These are phyloP conservation scores for Peromyscus aztecus DNA, from an alignment of 2,797 vertebrate species.

Conservation along the genomic window DNA sequence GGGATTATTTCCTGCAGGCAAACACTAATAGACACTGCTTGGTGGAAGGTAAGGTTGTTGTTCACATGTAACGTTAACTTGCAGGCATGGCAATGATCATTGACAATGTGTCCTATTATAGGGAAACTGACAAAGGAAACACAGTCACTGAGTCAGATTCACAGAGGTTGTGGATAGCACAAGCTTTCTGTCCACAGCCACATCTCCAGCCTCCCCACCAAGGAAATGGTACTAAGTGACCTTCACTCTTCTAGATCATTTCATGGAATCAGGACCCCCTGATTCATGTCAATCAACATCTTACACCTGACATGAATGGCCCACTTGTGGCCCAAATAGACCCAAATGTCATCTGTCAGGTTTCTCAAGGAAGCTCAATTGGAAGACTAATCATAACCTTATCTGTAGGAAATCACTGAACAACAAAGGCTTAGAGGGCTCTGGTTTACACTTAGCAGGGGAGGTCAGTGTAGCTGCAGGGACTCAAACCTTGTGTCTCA, in stretches of 20 bases:
- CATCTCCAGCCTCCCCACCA: not conserved
- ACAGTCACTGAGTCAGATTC: not conserved
- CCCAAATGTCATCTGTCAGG: not conserved
- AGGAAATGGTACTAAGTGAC: no score
- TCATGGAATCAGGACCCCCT: not conserved
- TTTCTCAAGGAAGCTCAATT: not conserved
- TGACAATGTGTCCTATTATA: not conserved
- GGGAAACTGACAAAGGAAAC: not conserved
- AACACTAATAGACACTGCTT: no score
- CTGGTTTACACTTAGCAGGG: not conserved
- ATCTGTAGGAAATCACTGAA: not conserved
- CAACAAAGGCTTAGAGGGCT: not conserved
- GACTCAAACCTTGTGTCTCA: not conserved
- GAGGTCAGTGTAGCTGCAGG: not conserved
- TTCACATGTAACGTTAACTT: not conserved
- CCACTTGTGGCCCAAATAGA: no score
- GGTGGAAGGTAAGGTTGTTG: not conserved
- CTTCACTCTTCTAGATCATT: not conserved
- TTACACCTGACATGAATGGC: not conserved
- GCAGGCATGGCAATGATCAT: not conserved
- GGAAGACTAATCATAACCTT: not conserved
- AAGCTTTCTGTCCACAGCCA: not conserved
- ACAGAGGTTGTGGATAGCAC: not conserved
- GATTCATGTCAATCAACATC: not conserved
- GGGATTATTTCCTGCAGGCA: not conserved